These are phyloP conservation scores for Pipa parva DNA, from an alignment of 2,113 vertebrate species.

Conservation along the genomic window DNA sequence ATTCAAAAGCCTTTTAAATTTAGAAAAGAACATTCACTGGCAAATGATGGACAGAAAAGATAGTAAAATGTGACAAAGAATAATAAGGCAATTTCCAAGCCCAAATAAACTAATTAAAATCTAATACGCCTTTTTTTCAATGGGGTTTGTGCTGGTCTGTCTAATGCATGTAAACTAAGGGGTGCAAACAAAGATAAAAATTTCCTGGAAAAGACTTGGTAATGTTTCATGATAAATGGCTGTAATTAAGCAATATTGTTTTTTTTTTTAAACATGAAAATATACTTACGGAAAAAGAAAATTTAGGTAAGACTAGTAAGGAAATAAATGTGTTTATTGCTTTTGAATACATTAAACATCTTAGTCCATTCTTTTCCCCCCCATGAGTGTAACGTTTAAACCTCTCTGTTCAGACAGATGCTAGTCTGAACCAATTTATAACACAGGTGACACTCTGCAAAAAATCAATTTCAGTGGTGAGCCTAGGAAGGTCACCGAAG, in stretches of 20 bases:
- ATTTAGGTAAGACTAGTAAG: background rate
- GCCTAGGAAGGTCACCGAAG: conserved; percentile 51
- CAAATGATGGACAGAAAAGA: background rate
- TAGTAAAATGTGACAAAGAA: conserved; percentile 1
- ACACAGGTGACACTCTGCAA: conserved; percentile 50
- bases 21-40: background rate
- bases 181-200: too few species aligned
- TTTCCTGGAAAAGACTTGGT: too few species aligned
- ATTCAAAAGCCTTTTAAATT: too few species aligned
- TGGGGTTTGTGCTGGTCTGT: too few species aligned
- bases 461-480: conserved; percentile 53
- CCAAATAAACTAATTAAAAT: background rate
- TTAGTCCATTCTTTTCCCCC: background rate
- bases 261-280: too few species aligned
- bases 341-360: background rate
- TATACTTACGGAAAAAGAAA: background rate
- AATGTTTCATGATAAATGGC: too few species aligned
- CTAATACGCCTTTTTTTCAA: background rate
- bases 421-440: conserved; percentile 53
- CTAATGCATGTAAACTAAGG: too few species aligned
- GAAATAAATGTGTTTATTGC: background rate
- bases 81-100: background rate
- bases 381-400: conserved; percentile 53
- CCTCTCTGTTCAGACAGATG: conserved; percentile 50
- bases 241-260: too few species aligned